Conservation (phyloP, 2,797 vertebrate genomes). For the Microtus obscurus region DNA sequence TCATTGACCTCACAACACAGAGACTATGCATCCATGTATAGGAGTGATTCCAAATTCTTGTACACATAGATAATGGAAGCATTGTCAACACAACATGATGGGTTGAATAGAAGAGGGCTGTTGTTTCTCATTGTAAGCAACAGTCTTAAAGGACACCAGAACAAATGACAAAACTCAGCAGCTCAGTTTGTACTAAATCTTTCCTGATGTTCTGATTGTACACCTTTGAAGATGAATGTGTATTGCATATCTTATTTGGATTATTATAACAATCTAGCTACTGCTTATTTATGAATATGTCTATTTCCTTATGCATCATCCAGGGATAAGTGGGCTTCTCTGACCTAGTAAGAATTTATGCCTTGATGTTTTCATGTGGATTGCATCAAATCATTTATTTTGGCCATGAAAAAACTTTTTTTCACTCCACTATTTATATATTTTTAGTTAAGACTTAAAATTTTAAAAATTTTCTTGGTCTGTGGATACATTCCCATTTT, state of each 20-base stretch:
- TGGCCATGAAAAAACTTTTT: neutral
- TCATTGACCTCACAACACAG: neutral
- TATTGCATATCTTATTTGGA: neutral
- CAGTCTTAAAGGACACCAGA: neutral
- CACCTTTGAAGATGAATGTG: neutral
- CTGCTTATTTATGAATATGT: neutral
- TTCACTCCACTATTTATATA: neutral
- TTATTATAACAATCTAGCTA: neutral
- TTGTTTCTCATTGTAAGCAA: neutral
- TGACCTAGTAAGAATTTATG: neutral
- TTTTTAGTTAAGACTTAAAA: neutral
- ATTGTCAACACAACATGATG: too few relatives aligned
- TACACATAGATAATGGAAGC: neutral
- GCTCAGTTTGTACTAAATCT: too few relatives aligned
- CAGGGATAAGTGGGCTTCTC: neutral
- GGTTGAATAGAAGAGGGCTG: neutral
- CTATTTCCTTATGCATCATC: neutral
- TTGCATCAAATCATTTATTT: neutral
- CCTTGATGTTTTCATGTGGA: neutral
- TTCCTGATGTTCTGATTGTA: neutral
- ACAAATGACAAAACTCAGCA: too few relatives aligned
- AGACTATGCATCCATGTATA: too few relatives aligned
- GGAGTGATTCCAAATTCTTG: too few relatives aligned
- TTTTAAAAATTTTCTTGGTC: neutral
- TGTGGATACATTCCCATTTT: neutral